Evolutionary conservation across 2,888 invertebrate species (phyloP).

Genomic region (Watsonalla cultraria): DNA sequence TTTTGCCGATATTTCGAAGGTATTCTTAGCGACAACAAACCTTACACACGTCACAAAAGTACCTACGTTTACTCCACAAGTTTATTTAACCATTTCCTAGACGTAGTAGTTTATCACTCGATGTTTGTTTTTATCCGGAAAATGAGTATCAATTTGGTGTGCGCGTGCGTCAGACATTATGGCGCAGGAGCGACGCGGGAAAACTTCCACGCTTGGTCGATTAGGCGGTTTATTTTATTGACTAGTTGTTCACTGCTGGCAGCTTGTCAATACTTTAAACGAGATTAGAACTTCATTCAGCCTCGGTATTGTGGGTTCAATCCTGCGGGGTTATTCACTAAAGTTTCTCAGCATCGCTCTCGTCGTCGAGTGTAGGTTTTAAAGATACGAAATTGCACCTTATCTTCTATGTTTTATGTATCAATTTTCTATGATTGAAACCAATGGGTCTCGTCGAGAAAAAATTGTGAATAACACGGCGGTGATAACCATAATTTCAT

Average conservation of each 20-base stretch:
- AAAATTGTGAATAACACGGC: no score
- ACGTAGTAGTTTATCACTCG: not conserved
- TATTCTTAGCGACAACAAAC: no score
- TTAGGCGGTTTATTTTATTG: slow-evolving; percentile 42
- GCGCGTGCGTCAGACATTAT: slow-evolving; percentile 35
- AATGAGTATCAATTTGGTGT: not conserved
- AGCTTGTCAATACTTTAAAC: slow-evolving; percentile 34
- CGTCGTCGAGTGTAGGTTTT: no score
- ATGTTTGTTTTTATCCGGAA: not conserved
- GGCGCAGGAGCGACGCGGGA: slow-evolving; percentile 18
- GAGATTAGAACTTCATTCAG: slow-evolving; percentile 17
- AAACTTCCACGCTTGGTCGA: slow-evolving; percentile 41
- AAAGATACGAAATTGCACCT: no score
- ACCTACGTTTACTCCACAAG: not conserved
- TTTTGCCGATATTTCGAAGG: no score
- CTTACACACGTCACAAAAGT: no score
- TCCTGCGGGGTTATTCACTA: no score
- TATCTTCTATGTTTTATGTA: no score
- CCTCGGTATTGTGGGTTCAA: not conserved
- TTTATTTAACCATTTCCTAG: not conserved
- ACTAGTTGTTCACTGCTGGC: slow-evolving; percentile 39
- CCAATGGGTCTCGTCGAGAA: no score
- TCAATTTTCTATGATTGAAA: no score
- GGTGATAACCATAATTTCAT: no score
- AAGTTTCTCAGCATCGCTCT: no score